Evolutionary conservation across 2,797 vertebrate genomes (phyloP), one percentile per base, ranked within the genome.

Genomic region (Diplodus puntazzo): DNA sequence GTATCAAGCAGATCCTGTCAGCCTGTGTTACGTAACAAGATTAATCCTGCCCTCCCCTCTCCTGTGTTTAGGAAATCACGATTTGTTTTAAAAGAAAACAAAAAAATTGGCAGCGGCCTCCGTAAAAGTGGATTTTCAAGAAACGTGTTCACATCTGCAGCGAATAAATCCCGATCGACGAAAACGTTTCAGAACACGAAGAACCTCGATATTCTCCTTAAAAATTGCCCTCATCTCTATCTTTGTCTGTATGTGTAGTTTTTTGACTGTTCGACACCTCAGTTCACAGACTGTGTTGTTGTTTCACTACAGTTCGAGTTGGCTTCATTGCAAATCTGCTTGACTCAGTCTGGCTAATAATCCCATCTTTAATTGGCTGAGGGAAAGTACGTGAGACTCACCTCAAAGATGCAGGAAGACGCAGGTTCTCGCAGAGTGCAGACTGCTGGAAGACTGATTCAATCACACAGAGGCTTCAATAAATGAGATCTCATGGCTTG

Each of bases 291-390:
- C 18, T 11, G 23, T 67, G 42, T 63, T 75, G 59, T 58, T 77
- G 62, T 72, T 75, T 69, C 20, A 39, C 46, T 70, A 16, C 8
- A 50, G 46, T 68, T 80, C 68, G 70, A 62, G 73, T 76, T 77
- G 73, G 76, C 79, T 80, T 90, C 23, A 87, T 88, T 85, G 76
- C 64, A 81, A 86, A 92, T 88, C 82, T 86, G 69, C 75, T 82
- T 60, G 25, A n/a, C 72, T 81, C 83, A 82, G 80, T 90, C 89
- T 88, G 88, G 55, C n/a, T 67, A 73, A 78, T 92, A 92, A 92
- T 93, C 89, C 86, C 21, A 62, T 69, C 62, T 91, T 81, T 87
- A 91, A 88, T 87, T 87, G 81, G 79, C 87, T 77, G 69, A 84
- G 79, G 23, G 84, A 84, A 86, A 86, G 84, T 84, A 60, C 23